A percentile compares a stretch with the other conserved stretches of the same genome.
Conservation (phyloP, 2,888 invertebrate species). For the Nemoura dubitans region DNA sequence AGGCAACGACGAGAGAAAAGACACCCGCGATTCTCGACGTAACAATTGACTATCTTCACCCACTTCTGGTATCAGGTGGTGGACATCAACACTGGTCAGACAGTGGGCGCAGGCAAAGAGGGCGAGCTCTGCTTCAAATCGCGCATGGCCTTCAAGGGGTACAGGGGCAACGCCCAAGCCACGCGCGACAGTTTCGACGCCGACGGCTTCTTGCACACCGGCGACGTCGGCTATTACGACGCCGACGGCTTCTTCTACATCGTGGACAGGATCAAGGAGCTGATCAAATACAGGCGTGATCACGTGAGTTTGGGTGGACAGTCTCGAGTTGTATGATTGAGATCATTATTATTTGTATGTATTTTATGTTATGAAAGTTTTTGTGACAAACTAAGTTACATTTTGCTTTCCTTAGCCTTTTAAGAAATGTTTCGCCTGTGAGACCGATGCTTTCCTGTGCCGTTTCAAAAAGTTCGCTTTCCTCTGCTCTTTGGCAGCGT, state of each 20-base stretch:
- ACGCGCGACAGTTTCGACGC: conserved; percentile 30
- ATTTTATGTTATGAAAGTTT: no score
- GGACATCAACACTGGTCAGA: not conserved
- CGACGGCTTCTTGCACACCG: conserved; percentile 51
- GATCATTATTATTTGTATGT: no score
- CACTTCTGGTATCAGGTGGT: conserved; percentile 32
- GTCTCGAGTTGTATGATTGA: no score
- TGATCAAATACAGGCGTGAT: conserved; percentile 63
- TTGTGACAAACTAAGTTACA: no score
- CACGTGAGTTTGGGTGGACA: conserved; percentile 57
- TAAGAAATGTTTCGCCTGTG: no score
- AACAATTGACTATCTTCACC: no score
- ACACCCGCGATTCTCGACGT: no score
- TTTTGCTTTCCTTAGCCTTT: no score
- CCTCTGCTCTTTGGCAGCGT: no score
- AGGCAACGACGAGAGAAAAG: no score
- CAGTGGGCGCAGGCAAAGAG: not conserved
- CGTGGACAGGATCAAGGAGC: conserved; percentile 62
- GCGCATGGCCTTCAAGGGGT: conserved; percentile 19
- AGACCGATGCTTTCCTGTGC: no score
- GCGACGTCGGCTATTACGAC: conserved; percentile 60
- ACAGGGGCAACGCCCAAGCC: conserved; percentile 32
- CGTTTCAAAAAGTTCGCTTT: no score
- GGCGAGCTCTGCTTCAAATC: conserved; percentile 37
- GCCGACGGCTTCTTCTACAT: conserved; percentile 59